Percentiles rank a stretch among this genome's conserved stretches.
Evolutionary conservation across 2,888 invertebrate species (phyloP).

Genomic region (Falcaria lacertinaria): DNA sequence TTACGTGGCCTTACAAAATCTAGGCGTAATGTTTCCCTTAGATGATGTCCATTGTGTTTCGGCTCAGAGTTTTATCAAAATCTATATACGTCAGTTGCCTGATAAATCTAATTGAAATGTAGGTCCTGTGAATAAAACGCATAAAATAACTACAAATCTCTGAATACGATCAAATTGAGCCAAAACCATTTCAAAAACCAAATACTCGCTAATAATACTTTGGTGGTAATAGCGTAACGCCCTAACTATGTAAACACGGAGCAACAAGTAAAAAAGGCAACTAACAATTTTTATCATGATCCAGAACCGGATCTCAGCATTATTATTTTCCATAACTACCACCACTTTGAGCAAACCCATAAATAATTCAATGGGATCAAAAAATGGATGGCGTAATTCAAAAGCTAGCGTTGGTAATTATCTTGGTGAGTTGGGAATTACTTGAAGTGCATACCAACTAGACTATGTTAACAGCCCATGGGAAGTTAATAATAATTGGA

Average conservation of each 20-base stretch:
- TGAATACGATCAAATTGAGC: not conserved
- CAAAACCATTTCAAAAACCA: conserved; percentile 13
- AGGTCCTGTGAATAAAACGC: no score
- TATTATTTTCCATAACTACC: conserved; percentile 39
- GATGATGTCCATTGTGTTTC: no score
- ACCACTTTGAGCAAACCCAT: conserved; percentile 32
- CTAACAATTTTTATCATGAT: conserved; percentile 37
- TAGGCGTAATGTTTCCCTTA: no score
- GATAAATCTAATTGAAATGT: no score
- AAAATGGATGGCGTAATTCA: conserved; percentile 34
- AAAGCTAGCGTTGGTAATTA: conserved; percentile 49
- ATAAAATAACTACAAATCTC: no score
- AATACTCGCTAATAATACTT: conserved; percentile 16
- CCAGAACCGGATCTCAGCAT: conserved; percentile 38
- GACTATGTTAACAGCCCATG: conserved; percentile 31
- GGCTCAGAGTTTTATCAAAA: no score
- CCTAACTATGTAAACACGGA: conserved; percentile 18
- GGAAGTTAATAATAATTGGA: conserved; percentile 57
- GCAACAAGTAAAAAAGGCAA: conserved; percentile 5
- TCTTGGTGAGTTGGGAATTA: conserved; percentile 25
- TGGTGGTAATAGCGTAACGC: conserved; percentile 21
- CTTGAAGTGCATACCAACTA: conserved; percentile 25
- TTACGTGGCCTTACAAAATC: not conserved
- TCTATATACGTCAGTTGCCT: no score
- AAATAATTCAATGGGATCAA: conserved; percentile 46